phyloP scores from a whole-genome alignment of 2,888 invertebrate species.

The Congeria kusceri region DNA sequence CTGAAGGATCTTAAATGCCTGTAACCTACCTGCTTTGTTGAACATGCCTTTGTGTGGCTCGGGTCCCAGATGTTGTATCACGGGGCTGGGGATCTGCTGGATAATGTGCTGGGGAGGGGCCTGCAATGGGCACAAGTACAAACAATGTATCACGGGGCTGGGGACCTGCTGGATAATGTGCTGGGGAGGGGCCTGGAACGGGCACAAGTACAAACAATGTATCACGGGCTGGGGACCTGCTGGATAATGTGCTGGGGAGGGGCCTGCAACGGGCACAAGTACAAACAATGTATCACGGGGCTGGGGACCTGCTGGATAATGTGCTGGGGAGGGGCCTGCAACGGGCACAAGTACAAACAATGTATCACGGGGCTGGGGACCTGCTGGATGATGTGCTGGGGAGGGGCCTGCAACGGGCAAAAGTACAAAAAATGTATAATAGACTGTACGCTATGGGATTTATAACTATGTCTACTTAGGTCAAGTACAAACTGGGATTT shows the following conservation, averaged over 20 bases:
- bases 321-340: constrained; percentile 52
- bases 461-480: too few species aligned
- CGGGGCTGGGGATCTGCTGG: constrained; percentile 55
- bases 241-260: constrained; percentile 64
- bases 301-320: constrained; percentile 55
- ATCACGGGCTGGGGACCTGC: constrained; percentile 55
- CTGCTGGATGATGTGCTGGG: constrained; percentile 63
- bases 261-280: constrained; percentile 3
- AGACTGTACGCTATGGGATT: too few species aligned
- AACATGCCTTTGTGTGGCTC: constrained; percentile 66
- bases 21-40: constrained; percentile 73
- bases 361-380: constrained; percentile 56
- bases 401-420: constrained; percentile 30
- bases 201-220: constrained; percentile 18
- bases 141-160: constrained; percentile 47
- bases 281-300: constrained; percentile 49
- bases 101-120: constrained; percentile 62
- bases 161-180: constrained; percentile 63
- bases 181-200: constrained; percentile 41
- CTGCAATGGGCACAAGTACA: constrained; percentile 4
- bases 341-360: not conserved
- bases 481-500: too few species aligned
- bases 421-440: too few species aligned
- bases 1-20: too few species aligned
- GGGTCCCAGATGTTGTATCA: constrained; percentile 58